Evolutionary conservation across 2,797 vertebrate genomes (phyloP).

Genomic region (Psittacula echo): DNA sequence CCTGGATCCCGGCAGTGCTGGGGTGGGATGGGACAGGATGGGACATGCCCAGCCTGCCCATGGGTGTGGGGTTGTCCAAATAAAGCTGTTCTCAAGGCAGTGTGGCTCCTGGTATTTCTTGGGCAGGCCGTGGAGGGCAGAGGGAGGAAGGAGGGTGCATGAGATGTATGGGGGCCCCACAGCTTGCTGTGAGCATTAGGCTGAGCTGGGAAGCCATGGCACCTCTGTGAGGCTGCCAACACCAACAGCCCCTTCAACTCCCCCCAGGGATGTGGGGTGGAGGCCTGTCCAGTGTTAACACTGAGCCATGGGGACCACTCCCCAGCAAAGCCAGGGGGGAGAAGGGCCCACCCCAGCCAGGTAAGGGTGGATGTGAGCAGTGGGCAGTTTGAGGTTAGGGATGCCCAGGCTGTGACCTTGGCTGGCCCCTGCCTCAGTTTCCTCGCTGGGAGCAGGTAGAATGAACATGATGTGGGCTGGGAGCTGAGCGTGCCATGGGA

Average conservation of each 20-base stretch:
- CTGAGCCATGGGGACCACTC: background rate
- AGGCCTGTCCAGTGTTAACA: background rate
- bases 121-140: background rate
- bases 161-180: background rate
- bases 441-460: background rate
- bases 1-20: background rate
- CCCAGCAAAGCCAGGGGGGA: rapidly evolving
- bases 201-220: background rate
- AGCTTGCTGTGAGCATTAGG: background rate
- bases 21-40: background rate
- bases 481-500: background rate
- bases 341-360: background rate
- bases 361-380: background rate
- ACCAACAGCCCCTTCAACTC: rapidly evolving
- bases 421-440: background rate
- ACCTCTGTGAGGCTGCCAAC: background rate
- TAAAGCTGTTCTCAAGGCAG: constrained; percentile 3
- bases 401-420: background rate
- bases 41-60: background rate
- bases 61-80: rapidly evolving
- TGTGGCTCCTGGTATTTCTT: background rate
- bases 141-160: background rate
- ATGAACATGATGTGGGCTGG: rapidly evolving
- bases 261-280: no score
- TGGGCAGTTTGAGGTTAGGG: background rate